Base-by-base conservation (phyloP, 2,888 invertebrate species). In the Mesorhabditis spiculigera region DNA sequence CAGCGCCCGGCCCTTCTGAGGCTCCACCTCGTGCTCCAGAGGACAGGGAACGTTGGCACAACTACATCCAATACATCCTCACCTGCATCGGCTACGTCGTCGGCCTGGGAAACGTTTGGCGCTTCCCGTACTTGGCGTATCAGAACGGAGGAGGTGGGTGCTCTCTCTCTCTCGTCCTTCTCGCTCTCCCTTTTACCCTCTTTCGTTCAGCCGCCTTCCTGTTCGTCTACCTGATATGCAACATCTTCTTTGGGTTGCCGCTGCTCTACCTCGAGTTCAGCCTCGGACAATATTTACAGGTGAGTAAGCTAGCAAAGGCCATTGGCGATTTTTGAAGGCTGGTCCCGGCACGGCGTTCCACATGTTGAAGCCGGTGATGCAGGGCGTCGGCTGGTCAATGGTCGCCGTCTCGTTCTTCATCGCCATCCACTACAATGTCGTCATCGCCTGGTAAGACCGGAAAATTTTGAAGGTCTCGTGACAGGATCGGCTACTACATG, bases 351-450 rank as follows among this genome's bases (percentile, higher is more conserved):
- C 8, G 58, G 58, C 58, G 8, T 50, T 50, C 58, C n/a, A 50
- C 58, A 50, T 13, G 58, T 50, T 50, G 10, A 50, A 50, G 58
- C 58, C 58, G 58, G n/a, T 50, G 2, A 13, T 50, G 10, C 58
- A 50, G 58, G 77, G 95, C 84, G 93, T 93, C 79, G 95, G 95
- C 72, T 89, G 95, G 81, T 93, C 94, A 73, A 94, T 93, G 87
- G 94, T 95, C 76, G 91, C 94, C 86, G 93, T 95, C 87, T 94
- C 95, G 78, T 94, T 95, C 88, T 89, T 94, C 86, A 92, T 95
- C 91, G 93, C 94, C 79, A 93, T 94, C 68, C 95, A 95, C 88
- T 95, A 95, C 88, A 94, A 93, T 87, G 93, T 95, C 80, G 93
- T 95, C 87, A 94, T 95, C 87, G 93, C 93, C 73, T 95, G 95